Evolutionary conservation across 2,797 vertebrate genomes (phyloP).

Genomic region (Heterohyrax brucei): DNA sequence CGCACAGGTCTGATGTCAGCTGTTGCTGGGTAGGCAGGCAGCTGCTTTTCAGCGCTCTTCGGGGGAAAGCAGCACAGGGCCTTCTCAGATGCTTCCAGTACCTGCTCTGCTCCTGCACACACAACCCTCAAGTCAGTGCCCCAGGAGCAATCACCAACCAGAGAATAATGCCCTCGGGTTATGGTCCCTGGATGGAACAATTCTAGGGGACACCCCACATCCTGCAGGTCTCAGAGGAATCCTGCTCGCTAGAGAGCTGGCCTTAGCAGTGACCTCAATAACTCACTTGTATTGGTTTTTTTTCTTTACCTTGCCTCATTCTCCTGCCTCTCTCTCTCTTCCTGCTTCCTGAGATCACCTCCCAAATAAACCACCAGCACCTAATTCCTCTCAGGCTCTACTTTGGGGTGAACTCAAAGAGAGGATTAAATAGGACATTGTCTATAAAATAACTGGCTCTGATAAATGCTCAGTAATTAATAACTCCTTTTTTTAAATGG

Average conservation of each 20-base stretch:
- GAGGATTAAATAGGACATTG: not conserved
- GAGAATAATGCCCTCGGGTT: not conserved
- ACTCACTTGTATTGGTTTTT: not conserved
- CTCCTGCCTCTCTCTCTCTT: no score
- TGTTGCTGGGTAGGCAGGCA: not conserved
- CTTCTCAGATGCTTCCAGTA: not conserved
- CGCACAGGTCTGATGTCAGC: not conserved
- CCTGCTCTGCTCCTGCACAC: not conserved
- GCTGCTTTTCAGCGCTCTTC: not conserved
- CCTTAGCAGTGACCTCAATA: not conserved
- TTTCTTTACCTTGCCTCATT: not conserved
- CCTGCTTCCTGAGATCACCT: not conserved
- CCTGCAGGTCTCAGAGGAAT: not conserved
- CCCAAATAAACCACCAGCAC: not conserved
- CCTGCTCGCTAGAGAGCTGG: no score
- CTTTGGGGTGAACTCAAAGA: not conserved
- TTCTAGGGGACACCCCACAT: not conserved
- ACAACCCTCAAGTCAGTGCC: not conserved
- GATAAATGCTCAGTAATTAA: not conserved
- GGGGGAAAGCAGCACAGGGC: not conserved
- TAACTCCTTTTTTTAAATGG: not conserved
- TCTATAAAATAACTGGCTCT: not conserved
- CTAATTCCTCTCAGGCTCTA: not conserved
- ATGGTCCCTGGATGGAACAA: not conserved
- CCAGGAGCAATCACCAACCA: not conserved